A percentile compares a stretch with the other conserved stretches of the same genome.
phyloP scores from a whole-genome alignment of 2,888 invertebrate genomes.

The Amorpha juglandis region DNA sequence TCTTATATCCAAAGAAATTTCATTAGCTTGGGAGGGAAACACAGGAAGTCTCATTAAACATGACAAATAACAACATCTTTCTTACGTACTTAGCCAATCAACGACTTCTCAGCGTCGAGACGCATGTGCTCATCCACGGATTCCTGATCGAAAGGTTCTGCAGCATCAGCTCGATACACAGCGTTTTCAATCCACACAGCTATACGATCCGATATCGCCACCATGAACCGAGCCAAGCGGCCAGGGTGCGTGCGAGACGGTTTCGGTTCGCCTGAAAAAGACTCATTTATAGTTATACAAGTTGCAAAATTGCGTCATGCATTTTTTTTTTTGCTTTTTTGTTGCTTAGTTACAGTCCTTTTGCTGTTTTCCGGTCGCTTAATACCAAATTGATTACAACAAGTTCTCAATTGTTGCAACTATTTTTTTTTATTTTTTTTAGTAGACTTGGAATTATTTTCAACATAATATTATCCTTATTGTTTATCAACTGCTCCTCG shows the following conservation, averaged over 20 bases:
- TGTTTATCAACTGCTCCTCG: too few species aligned
- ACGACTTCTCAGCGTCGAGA: conserved; percentile 66
- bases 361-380: neutral
- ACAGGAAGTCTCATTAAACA: neutral
- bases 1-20: too few species aligned
- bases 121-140: conserved; percentile 65
- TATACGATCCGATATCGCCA: conserved; percentile 79
- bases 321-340: conserved; percentile 10
- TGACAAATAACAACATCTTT: neutral
- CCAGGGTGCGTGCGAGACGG: conserved; percentile 74
- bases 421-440: neutral
- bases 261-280: conserved; percentile 67
- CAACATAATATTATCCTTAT: too few species aligned
- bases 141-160: conserved; percentile 56
- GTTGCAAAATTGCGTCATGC: neutral
- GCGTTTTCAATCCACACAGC: conserved; percentile 81
- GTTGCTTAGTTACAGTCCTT: conserved; percentile 10
- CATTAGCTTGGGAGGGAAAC: too few species aligned
- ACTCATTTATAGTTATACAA: conserved; percentile 1
- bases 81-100: conserved; percentile 32
- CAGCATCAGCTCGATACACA: conserved; percentile 73
- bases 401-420: neutral
- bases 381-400: neutral
- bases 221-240: conserved; percentile 78
- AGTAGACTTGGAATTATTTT: neutral